These are phyloP conservation scores for Scomber colias DNA, from an alignment of 2,113 vertebrate species.

Conservation along the genomic window DNA sequence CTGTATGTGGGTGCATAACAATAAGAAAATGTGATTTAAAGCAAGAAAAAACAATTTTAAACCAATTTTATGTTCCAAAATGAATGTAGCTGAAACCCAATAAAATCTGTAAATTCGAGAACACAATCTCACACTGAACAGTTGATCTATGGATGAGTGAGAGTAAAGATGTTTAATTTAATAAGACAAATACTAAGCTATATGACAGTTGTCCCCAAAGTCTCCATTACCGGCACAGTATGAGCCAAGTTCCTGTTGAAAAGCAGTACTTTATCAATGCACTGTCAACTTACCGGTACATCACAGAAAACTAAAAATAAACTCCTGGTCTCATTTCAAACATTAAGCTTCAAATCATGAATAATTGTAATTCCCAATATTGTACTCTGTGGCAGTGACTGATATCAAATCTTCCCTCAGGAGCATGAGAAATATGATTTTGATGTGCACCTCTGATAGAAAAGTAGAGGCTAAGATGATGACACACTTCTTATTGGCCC, in stretches of 20 bases:
- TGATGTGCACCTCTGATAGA: background rate
- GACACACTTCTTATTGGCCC: constrained; percentile 21
- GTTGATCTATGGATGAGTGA: background rate
- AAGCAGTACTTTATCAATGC: background rate
- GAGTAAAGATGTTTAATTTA: background rate
- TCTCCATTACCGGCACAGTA: background rate
- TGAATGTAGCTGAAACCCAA: too few species aligned
- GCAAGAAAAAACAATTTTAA: too few species aligned
- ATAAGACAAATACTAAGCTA: background rate
- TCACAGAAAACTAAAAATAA: background rate
- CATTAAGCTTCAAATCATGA: background rate
- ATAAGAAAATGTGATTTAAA: too few species aligned
- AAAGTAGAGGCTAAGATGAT: constrained; percentile 22
- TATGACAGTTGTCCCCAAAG: background rate
- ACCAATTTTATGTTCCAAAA: too few species aligned
- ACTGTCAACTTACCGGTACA: background rate
- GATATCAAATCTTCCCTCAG: background rate
- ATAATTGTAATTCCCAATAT: background rate
- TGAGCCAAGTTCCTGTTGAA: background rate
- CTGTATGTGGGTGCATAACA: background rate
- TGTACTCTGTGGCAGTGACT: too few species aligned
- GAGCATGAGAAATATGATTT: constrained; percentile 16
- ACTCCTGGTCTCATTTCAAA: background rate
- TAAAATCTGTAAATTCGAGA: too few species aligned
- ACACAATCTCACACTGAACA: too few species aligned